Conservation (phyloP, 2,113 vertebrate species). For the Cettia cetti region DNA sequence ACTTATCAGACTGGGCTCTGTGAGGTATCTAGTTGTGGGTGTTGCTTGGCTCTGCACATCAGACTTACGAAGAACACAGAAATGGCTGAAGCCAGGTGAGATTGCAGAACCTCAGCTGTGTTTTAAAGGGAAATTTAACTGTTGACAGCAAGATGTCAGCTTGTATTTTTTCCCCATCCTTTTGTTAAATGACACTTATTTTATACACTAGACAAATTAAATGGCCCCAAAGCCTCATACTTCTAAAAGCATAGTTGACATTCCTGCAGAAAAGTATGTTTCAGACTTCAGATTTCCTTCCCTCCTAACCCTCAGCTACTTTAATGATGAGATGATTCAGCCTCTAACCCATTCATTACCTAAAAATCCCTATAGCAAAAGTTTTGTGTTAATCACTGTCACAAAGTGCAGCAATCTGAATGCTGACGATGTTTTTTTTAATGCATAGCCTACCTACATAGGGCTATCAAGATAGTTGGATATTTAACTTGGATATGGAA, state of each 20-base stretch:
- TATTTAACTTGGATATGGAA: background rate
- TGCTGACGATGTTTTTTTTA: slow-evolving; percentile 11
- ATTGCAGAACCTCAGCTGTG: background rate
- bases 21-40: background rate
- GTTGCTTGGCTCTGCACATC: background rate
- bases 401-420: background rate
- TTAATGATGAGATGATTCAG: background rate
- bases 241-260: background rate
- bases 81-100: background rate
- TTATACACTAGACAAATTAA: background rate
- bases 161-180: background rate
- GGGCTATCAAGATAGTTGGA: background rate
- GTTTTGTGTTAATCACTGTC: background rate
- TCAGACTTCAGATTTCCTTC: background rate
- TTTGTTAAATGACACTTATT: background rate
- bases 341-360: background rate
- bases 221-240: background rate
- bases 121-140: background rate
- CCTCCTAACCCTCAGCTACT: background rate
- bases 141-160: background rate
- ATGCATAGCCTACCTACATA: background rate
- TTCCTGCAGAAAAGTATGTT: background rate
- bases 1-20: background rate
- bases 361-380: background rate
- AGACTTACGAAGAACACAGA: background rate